Evolutionary conservation across 2,797 vertebrate species (phyloP).

Genomic region (Clarias laeviceps): DNA sequence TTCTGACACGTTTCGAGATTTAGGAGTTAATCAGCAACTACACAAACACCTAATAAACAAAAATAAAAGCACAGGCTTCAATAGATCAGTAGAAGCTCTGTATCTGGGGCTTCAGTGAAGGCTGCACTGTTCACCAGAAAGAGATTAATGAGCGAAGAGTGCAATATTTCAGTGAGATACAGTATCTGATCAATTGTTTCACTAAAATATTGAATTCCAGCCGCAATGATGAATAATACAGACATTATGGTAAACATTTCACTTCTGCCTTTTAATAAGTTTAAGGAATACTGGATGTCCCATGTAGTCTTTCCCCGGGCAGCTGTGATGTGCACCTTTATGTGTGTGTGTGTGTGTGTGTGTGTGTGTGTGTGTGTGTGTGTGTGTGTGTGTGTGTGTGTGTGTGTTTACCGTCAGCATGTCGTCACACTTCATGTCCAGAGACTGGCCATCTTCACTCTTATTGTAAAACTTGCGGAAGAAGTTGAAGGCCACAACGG

Average conservation of each 20-base stretch:
- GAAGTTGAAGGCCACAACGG: slow-evolving; percentile 80
- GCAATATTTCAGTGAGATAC: not conserved
- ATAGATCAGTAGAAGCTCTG: not conserved
- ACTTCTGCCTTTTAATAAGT: not conserved
- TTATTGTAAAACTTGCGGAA: slow-evolving; percentile 80
- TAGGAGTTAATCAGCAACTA: not conserved
- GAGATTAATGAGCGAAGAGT: not conserved
- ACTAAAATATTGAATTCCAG: not conserved
- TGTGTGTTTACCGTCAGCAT: slow-evolving; percentile 74
- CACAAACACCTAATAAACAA: not conserved
- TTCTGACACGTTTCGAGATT: too few relatives aligned
- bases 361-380: not conserved
- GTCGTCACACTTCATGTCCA: slow-evolving; percentile 79
- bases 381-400: slow-evolving; percentile 25
- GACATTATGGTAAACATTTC: not conserved
- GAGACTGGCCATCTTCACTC: slow-evolving; percentile 65
- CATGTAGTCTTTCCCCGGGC: too few relatives aligned
- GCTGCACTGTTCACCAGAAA: not conserved
- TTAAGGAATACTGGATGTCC: not conserved
- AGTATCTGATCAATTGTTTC: not conserved
- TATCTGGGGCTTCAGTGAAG: not conserved
- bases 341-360: not conserved
- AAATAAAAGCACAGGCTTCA: not conserved
- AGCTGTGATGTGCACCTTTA: not conserved
- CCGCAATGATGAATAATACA: not conserved